Evolutionary conservation across 2,797 vertebrate genomes (phyloP).

Genomic region (Phataginus tricuspis): DNA sequence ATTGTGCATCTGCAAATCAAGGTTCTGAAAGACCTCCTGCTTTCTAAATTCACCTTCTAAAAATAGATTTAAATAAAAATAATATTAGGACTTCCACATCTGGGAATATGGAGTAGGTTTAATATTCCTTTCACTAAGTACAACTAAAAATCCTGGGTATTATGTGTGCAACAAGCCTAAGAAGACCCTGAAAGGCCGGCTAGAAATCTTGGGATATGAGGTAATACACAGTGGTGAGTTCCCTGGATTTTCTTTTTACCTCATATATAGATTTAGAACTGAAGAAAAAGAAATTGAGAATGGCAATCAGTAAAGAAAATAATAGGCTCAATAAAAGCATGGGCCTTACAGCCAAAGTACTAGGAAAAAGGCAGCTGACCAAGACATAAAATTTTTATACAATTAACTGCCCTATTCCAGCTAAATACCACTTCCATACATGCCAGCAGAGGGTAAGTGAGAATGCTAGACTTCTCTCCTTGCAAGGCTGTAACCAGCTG

Average conservation of each 20-base stretch:
- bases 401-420: neutral
- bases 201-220: neutral
- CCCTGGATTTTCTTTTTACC: neutral
- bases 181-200: neutral
- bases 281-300: neutral
- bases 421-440: neutral
- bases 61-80: neutral
- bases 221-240: neutral
- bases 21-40: constrained; percentile 4
- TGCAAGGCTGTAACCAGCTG: neutral
- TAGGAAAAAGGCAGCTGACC: neutral
- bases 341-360: neutral
- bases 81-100: neutral
- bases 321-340: neutral
- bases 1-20: neutral
- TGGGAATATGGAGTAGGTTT: neutral
- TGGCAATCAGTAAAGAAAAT: neutral
- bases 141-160: neutral
- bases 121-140: neutral
- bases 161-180: neutral
- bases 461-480: neutral
- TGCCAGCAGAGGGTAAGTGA: neutral
- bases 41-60: neutral
- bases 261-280: neutral
- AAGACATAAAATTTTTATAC: neutral